Conservation (phyloP, 2,797 vertebrate species). For the Lemur catta region DNA sequence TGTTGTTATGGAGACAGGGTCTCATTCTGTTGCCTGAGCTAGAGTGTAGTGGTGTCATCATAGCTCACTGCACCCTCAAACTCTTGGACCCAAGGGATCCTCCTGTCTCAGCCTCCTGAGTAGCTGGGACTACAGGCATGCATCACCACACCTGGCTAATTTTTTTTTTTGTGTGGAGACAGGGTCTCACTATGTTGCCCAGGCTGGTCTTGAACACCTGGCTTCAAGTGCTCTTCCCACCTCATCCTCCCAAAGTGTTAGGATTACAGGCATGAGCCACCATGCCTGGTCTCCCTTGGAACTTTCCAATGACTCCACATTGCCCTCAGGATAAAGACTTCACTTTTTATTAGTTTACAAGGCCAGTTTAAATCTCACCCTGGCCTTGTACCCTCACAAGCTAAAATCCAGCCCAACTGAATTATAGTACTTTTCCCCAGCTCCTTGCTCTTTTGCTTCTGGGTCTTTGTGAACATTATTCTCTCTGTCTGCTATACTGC, state of each 20-base stretch:
- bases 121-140: too few species aligned
- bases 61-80: background rate
- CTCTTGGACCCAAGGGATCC: rapidly evolving
- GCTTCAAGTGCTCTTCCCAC: background rate
- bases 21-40: background rate
- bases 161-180: background rate
- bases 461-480: background rate
- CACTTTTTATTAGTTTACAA: too few species aligned
- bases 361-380: too few species aligned
- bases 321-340: too few species aligned
- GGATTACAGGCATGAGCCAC: background rate
- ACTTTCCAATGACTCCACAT: too few species aligned
- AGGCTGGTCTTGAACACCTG: background rate
- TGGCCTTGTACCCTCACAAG: too few species aligned
- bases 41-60: background rate
- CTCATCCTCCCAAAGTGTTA: background rate
- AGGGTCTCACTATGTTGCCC: background rate
- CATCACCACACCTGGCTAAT: background rate
- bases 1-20: background rate
- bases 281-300: background rate
- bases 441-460: background rate
- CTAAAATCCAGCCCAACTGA: too few species aligned
- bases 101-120: background rate
- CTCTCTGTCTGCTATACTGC: background rate
- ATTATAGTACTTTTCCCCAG: too few species aligned